phyloP scores from a whole-genome alignment of 2,888 invertebrate species.

The Tenthredo mesomela region DNA sequence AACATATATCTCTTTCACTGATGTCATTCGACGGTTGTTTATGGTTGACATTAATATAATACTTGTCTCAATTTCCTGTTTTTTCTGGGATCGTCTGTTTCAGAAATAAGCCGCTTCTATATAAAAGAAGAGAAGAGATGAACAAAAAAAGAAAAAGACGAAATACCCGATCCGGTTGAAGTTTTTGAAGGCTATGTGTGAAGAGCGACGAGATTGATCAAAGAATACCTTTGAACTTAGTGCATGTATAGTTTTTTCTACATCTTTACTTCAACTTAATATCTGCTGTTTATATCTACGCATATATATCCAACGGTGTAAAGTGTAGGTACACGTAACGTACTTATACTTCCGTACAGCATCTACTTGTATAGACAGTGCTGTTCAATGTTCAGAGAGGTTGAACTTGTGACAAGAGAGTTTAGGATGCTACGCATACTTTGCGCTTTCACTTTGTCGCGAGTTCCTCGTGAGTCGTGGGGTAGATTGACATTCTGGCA shows the following conservation, averaged over 20 bases:
- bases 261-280: conserved; percentile 20
- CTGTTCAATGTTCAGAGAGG: conserved; percentile 36
- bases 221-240: conserved; percentile 26
- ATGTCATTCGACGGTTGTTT: conserved; percentile 11
- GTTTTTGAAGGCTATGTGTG: neutral
- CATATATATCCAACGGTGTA: neutral
- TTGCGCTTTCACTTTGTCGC: conserved; percentile 49
- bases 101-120: conserved; percentile 9
- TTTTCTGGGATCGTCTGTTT: neutral
- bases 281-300: neutral
- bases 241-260: neutral
- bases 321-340: neutral
- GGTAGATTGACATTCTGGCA: conserved; percentile 47
- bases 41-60: neutral
- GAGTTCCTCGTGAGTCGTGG: conserved; percentile 1
- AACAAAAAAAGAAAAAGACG: neutral
- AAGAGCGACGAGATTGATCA: conserved; percentile 27
- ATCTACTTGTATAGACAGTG: neutral
- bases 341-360: neutral
- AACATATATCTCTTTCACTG: conserved; percentile 16
- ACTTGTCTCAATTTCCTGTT: neutral
- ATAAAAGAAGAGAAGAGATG: neutral
- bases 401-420: conserved; percentile 45
- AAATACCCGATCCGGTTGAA: neutral
- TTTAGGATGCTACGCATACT: conserved; percentile 47